phyloP scores from a whole-genome alignment of 1,140 invertebrate genomes.

The Halotydeus destructor region DNA sequence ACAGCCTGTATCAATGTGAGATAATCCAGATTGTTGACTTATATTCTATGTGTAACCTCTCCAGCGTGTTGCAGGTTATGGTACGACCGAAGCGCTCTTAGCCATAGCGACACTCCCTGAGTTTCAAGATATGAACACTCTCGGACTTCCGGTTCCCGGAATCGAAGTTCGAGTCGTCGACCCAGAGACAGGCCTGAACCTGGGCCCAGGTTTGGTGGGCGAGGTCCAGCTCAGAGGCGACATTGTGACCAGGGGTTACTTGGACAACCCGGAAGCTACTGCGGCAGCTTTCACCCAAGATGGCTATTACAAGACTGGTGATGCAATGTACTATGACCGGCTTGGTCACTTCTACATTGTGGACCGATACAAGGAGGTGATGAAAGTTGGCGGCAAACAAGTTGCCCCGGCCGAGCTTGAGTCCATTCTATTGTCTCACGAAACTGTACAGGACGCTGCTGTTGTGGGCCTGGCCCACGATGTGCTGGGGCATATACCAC shows the following conservation, averaged over 20 bases:
- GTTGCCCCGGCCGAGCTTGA: slow-evolving; percentile 74
- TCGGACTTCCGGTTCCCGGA: no score
- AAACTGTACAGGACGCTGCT: slow-evolving; percentile 49
- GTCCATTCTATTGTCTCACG: slow-evolving; percentile 45
- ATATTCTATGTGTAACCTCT: no score
- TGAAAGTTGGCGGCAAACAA: slow-evolving; percentile 38
- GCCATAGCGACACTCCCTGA: no score
- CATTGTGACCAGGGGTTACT: not conserved
- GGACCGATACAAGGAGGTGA: slow-evolving; percentile 66
- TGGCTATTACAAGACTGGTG: not conserved
- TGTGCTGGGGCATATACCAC: slow-evolving; percentile 51
- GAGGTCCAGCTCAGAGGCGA: not conserved
- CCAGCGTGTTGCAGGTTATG: no score
- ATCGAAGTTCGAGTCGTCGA: not conserved
- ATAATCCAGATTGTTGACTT: no score
- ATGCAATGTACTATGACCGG: slow-evolving; percentile 35
- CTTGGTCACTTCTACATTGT: slow-evolving; percentile 42
- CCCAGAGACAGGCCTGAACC: not conserved
- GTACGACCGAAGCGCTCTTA: no score
- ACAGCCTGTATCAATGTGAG: no score
- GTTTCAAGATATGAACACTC: no score
- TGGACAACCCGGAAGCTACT: no score
- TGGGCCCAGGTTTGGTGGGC: not conserved
- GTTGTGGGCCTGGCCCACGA: slow-evolving; percentile 54
- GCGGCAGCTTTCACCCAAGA: no score